These are phyloP conservation scores for Nephrotoma guestfalica DNA, from an alignment of 2,888 invertebrate species.

Conservation along the genomic window DNA sequence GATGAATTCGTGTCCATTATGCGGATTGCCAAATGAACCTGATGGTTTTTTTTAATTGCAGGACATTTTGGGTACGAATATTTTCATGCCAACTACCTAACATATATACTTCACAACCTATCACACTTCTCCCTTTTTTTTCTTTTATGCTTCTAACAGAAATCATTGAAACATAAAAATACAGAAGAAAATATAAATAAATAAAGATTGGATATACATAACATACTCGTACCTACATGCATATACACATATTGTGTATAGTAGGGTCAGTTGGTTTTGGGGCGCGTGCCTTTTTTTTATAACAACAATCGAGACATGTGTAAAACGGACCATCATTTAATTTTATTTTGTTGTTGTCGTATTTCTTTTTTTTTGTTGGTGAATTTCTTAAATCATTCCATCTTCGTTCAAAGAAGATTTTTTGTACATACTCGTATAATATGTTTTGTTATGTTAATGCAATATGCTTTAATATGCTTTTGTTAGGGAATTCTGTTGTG, in stretches of 20 bases:
- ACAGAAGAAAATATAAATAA: background rate
- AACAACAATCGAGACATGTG: constrained; percentile 2
- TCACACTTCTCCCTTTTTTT: background rate
- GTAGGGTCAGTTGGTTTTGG: constrained; percentile 3
- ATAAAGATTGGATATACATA: background rate
- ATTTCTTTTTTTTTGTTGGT: background rate
- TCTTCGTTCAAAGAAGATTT: background rate
- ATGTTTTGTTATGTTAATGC: background rate
- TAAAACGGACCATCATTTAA: constrained; percentile 1
- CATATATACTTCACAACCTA: background rate
- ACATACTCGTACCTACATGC: background rate
- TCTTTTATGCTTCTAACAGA: background rate
- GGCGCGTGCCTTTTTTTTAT: background rate
- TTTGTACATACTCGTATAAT: too few species aligned
- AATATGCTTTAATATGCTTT: background rate
- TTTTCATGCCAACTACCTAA: too few species aligned
- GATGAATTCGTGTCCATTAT: too few species aligned
- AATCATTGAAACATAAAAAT: background rate
- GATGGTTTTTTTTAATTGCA: too few species aligned
- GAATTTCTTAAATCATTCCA: background rate
- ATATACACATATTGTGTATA: background rate
- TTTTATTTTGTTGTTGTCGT: background rate
- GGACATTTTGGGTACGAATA: too few species aligned
- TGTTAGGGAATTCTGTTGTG: background rate
- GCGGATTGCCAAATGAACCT: too few species aligned